Conservation (phyloP, 2,888 invertebrate species). For the Drosophila setosimentum region DNA sequence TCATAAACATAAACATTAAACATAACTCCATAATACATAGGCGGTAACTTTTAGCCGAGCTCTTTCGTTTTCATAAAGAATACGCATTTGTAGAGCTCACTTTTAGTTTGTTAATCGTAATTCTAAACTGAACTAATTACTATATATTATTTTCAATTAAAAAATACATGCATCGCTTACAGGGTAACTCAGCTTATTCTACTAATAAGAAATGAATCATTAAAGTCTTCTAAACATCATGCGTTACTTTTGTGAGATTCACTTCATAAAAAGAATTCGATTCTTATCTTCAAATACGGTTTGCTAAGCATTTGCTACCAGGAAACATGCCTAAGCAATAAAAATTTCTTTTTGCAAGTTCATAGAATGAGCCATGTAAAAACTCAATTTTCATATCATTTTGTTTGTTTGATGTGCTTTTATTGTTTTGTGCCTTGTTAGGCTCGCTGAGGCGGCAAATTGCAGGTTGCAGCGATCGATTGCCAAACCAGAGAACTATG, state of each 20-base stretch:
- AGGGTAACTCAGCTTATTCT: not conserved
- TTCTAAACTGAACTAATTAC: not conserved
- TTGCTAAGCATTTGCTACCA: not conserved
- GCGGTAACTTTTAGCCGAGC: not conserved
- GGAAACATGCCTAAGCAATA: not conserved
- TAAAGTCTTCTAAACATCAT: not conserved
- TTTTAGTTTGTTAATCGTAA: not conserved
- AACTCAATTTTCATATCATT: constrained; percentile 22
- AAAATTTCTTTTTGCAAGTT: not conserved
- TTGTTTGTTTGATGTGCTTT: constrained; percentile 19
- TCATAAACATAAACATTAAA: not conserved
- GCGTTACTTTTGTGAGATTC: not conserved
- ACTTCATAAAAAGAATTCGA: not conserved
- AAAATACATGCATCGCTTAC: not conserved
- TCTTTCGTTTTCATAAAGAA: not conserved
- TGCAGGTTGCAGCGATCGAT: constrained; percentile 78
- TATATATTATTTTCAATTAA: not conserved
- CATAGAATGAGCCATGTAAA: constrained; percentile 6
- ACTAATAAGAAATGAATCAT: not conserved
- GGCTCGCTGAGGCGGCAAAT: constrained; percentile 68
- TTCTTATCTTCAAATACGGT: not conserved
- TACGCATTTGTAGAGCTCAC: not conserved
- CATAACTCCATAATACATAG: not conserved
- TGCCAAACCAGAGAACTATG: constrained; percentile 44
- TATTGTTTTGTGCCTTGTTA: constrained; percentile 15